A percentile compares a stretch with the other conserved stretches of the same genome.
phyloP scores from a whole-genome alignment of 23 tunicate species.

The Trididemnum miniatum region DNA sequence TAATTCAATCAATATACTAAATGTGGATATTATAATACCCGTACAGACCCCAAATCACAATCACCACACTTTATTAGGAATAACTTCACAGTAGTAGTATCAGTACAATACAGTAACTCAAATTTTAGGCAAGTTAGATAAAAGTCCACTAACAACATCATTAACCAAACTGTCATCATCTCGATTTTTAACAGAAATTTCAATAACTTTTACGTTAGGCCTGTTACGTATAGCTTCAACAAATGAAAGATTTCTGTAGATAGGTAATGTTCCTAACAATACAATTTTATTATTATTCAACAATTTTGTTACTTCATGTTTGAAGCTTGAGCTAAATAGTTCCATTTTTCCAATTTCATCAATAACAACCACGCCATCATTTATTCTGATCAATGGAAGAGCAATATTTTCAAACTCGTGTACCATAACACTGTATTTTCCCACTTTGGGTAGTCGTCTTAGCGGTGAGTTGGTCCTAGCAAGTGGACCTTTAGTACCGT shows the following conservation, averaged over 20 bases:
- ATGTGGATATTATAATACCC: too few relatives aligned
- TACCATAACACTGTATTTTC: slow-evolving; percentile 61
- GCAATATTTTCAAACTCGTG: slow-evolving; percentile 56
- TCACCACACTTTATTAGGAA: too few relatives aligned
- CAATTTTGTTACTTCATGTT: slow-evolving; percentile 37
- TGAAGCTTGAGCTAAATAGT: slow-evolving; percentile 57
- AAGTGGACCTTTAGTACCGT: slow-evolving; percentile 46
- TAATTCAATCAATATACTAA: too few relatives aligned
- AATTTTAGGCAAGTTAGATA: neutral
- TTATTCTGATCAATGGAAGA: slow-evolving; percentile 21
- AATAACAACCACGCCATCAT: slow-evolving; percentile 25
- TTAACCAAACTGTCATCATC: slow-evolving; percentile 18
- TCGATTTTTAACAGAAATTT: slow-evolving; percentile 52
- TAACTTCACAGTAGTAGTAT: too few relatives aligned
- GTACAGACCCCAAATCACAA: too few relatives aligned
- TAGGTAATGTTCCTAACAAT: slow-evolving; percentile 73
- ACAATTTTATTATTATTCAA: slow-evolving; percentile 23
- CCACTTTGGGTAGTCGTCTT: slow-evolving; percentile 55
- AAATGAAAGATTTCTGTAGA: slow-evolving; percentile 52
- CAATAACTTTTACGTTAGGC: slow-evolving; percentile 47
- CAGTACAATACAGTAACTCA: too few relatives aligned
- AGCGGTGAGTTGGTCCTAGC: slow-evolving; percentile 26
- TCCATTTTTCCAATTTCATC: slow-evolving; percentile 98
- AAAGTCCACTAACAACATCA: neutral
- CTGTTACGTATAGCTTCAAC: slow-evolving; percentile 52